phyloP scores from a whole-genome alignment of 2,888 invertebrate species.

The Yponomeuta malinellus region DNA sequence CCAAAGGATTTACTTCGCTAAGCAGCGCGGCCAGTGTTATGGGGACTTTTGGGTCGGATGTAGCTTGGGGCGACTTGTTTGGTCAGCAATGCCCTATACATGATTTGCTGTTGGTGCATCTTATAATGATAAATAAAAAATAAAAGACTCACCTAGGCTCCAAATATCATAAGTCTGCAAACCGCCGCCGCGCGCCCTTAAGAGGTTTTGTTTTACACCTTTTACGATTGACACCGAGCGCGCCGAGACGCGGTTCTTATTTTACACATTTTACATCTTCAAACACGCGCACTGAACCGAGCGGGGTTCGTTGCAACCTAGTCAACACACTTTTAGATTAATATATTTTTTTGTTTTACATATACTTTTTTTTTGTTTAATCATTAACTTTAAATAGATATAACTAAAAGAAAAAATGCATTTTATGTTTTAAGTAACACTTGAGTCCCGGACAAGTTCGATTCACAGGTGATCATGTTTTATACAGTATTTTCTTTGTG shows the following conservation, averaged over 20 bases:
- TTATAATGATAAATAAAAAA: neutral
- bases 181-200: conserved; percentile 29
- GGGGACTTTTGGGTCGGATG: no score
- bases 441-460: conserved; percentile 18
- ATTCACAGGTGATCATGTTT: conserved; percentile 21
- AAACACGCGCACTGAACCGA: no score
- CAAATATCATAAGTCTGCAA: conserved; percentile 37
- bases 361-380: conserved; percentile 6
- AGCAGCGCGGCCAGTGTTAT: no score
- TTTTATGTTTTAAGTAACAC: conserved; percentile 8
- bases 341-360: neutral
- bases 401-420: conserved; percentile 6
- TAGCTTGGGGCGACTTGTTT: no score
- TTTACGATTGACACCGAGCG: no score
- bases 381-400: neutral
- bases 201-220: neutral
- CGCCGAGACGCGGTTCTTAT: no score
- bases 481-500: conserved; percentile 18
- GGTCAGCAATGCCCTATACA: no score
- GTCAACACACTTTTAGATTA: conserved; percentile 10
- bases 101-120: no score
- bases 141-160: conserved; percentile 49
- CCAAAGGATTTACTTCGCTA: no score
- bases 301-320: neutral
- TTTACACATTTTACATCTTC: no score